phyloP scores from a whole-genome alignment of 2,888 invertebrate species.

The Noctua janthina region DNA sequence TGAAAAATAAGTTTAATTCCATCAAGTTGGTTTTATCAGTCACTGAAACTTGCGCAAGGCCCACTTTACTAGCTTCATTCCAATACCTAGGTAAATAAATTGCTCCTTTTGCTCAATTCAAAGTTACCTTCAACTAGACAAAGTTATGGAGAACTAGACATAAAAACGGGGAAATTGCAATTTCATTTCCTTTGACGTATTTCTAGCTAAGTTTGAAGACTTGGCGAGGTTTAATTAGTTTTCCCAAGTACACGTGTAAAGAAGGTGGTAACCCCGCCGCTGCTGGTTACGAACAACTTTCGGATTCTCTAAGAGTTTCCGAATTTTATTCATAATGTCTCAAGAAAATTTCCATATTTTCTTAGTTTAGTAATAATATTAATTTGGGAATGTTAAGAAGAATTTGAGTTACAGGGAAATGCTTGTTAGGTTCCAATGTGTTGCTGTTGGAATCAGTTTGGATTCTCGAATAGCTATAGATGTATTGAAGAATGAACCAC shows the following conservation, averaged over 20 bases:
- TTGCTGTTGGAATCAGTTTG: not conserved
- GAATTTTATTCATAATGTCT: conserved; percentile 55
- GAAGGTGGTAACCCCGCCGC: conserved; percentile 45
- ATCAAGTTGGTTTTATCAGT: not conserved
- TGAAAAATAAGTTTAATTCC: not conserved
- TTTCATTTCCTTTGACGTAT: conserved; percentile 66
- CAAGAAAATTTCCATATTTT: conserved; percentile 37
- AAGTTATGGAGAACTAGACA: conserved; percentile 42
- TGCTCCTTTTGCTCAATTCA: not conserved
- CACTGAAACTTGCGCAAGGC: not conserved
- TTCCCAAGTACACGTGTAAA: conserved; percentile 58
- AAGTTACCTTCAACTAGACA: conserved; percentile 21
- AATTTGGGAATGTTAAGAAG: conserved; percentile 18
- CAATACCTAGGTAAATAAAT: not conserved
- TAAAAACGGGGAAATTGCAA: conserved; percentile 64
- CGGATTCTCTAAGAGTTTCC: conserved; percentile 33
- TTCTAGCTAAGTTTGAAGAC: conserved; percentile 61
- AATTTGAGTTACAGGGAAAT: conserved; percentile 13
- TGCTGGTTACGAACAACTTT: conserved; percentile 51
- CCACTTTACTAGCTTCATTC: not conserved
- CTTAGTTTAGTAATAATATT: conserved; percentile 33
- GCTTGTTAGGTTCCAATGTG: not conserved
- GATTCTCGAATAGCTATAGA: not conserved
- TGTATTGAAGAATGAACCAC: not conserved
- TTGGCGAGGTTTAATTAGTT: conserved; percentile 69